Percentiles rank a stretch among this genome's conserved stretches.
Evolutionary conservation across 2,113 vertebrate genomes (phyloP).

Genomic region (Butorides virescens): DNA sequence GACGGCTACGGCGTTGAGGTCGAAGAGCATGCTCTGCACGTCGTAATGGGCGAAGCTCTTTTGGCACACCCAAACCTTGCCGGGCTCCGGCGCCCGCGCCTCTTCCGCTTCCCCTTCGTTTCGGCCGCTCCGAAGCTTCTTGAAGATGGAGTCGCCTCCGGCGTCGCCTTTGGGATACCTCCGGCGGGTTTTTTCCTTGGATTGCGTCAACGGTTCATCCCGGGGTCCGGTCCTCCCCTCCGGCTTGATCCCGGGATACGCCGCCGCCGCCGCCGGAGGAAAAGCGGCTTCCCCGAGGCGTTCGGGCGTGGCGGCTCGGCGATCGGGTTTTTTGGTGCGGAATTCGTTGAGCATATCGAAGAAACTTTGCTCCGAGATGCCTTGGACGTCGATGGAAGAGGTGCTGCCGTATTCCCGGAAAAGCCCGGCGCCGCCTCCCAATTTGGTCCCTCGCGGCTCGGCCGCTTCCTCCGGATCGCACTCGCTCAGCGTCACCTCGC

Average conservation of each 20-base stretch:
- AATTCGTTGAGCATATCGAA: conserved; percentile 89
- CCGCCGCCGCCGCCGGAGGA: fast-evolving
- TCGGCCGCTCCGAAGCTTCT: conserved; percentile 81
- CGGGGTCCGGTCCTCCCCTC: fast-evolving
- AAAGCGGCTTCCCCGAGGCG: conserved; percentile 5
- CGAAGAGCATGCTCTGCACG: conserved; percentile 89
- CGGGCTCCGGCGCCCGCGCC: background rate
- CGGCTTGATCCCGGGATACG: fast-evolving
- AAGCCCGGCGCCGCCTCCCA: conserved; percentile 55
- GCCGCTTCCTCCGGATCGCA: conserved; percentile 77
- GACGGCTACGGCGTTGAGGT: conserved; percentile 80
- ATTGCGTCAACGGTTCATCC: background rate
- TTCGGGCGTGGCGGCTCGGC: conserved; percentile 53
- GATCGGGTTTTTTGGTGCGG: conserved; percentile 77
- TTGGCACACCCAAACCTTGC: conserved; percentile 81
- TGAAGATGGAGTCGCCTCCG: conserved; percentile 81
- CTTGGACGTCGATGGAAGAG: conserved; percentile 91
- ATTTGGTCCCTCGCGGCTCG: background rate
- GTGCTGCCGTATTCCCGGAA: conserved; percentile 94
- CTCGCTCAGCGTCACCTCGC: conserved; percentile 91
- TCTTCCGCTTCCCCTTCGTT: conserved; percentile 67
- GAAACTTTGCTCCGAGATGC: conserved; percentile 88
- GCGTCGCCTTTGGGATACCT: conserved; percentile 73
- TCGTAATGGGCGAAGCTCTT: conserved; percentile 91
- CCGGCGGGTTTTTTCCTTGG: conserved; percentile 80